Conservation (phyloP, 2,797 vertebrate species). For the Epinephelus coioides region DNA sequence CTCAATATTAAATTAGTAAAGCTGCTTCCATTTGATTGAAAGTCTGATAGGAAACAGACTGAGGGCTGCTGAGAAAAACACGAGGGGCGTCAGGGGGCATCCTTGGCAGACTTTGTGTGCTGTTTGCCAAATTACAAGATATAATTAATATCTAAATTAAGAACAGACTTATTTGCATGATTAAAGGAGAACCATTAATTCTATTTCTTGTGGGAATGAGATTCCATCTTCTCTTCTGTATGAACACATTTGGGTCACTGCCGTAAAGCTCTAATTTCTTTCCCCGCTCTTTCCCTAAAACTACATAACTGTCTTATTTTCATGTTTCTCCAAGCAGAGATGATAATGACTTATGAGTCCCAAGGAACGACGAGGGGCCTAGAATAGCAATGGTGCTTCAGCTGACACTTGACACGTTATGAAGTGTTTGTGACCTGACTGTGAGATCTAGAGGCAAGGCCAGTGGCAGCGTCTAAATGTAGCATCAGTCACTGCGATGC, state of each 20-base stretch:
- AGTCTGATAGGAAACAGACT: conserved; percentile 59
- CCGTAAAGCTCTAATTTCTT: conserved; percentile 13
- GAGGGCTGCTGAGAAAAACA: conserved; percentile 44
- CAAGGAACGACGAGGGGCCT: conserved; percentile 23
- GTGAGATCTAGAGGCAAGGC: conserved; percentile 44
- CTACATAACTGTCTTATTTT: conserved; percentile 18
- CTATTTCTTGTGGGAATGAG: conserved; percentile 44
- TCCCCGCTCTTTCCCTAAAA: conserved; percentile 3
- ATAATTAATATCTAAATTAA: conserved; percentile 80
- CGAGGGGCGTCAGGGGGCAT: conserved; percentile 49
- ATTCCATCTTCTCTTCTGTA: conserved; percentile 47
- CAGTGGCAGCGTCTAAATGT: conserved; percentile 54
- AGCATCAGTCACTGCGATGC: conserved; percentile 56
- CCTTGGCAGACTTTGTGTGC: conserved; percentile 59
- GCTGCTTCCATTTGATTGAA: conserved; percentile 51
- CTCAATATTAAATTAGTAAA: conserved; percentile 65
- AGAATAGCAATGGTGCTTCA: conserved; percentile 60
- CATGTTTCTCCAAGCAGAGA: conserved; percentile 28
- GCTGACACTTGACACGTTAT: conserved; percentile 59
- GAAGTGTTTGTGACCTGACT: conserved; percentile 67
- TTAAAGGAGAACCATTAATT: conserved; percentile 65
- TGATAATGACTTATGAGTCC: conserved; percentile 53
- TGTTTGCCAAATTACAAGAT: conserved; percentile 69
- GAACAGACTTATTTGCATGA: conserved; percentile 68
- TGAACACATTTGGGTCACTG: conserved; percentile 50